Conservation (phyloP, 2,113 vertebrate species). For the Trematocara nigrifrons region DNA sequence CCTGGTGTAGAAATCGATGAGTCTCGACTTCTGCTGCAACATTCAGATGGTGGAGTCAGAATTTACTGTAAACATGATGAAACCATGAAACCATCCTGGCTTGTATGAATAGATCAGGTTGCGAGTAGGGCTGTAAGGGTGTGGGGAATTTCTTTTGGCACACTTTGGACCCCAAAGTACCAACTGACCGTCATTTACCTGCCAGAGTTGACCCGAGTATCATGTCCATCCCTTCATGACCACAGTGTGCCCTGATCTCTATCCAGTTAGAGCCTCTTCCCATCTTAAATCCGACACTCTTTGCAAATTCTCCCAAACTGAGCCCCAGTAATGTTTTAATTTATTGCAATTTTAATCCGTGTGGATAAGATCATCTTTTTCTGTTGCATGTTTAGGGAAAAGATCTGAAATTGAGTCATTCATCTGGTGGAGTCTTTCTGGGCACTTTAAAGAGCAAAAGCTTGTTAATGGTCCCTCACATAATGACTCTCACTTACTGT, state of each 20-base stretch:
- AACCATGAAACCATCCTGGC: neutral
- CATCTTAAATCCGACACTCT: neutral
- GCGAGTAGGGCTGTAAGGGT: rapidly evolving
- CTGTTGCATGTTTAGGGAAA: neutral
- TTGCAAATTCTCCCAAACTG: neutral
- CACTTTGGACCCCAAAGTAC: neutral
- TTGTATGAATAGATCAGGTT: neutral
- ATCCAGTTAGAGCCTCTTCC: neutral
- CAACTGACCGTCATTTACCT: neutral
- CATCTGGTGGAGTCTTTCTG: neutral
- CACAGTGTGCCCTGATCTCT: neutral
- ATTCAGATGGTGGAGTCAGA: neutral
- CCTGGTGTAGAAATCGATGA: neutral
- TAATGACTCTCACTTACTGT: neutral
- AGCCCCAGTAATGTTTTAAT: neutral
- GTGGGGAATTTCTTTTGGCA: neutral
- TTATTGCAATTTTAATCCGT: neutral
- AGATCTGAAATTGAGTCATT: neutral
- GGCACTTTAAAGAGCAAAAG: neutral
- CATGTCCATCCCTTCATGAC: neutral
- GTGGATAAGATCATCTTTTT: neutral
- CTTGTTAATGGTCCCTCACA: neutral
- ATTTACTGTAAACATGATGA: neutral
- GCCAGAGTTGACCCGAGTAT: neutral
- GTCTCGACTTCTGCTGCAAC: neutral